Percentiles rank a stretch among this genome's conserved stretches.
Conservation (phyloP, 2,888 invertebrate genomes). For the Nymphalis urticae region DNA sequence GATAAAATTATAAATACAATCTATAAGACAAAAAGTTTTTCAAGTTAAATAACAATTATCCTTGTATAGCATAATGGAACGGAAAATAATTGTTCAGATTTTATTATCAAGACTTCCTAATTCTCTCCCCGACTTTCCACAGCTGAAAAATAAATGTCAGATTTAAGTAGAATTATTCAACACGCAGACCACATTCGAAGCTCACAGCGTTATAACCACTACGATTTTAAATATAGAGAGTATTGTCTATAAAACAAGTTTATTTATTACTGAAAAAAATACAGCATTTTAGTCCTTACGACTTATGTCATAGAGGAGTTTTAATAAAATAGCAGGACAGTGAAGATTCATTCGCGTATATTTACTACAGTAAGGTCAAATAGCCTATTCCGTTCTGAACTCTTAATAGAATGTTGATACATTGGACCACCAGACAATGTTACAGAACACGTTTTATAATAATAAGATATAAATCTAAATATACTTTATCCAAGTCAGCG, state of each 20-base stretch:
- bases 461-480: no score
- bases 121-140: not conserved
- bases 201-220: not conserved
- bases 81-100: not conserved
- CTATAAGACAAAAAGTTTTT: no score
- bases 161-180: conserved; percentile 1
- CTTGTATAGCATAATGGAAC: no score
- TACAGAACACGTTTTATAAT: not conserved
- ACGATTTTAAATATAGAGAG: not conserved
- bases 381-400: conserved; percentile 7
- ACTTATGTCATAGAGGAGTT: not conserved
- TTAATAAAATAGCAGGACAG: not conserved
- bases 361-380: conserved; percentile 4
- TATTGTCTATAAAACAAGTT: conserved; percentile 1
- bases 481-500: no score
- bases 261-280: no score
- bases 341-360: conserved; percentile 7
- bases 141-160: not conserved
- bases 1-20: no score
- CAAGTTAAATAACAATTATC: no score
- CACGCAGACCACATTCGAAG: not conserved
- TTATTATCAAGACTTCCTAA: not conserved
- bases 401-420: conserved; percentile 3
- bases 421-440: not conserved
- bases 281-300: not conserved